Base-by-base conservation (phyloP, 2,113 vertebrate genomes). In the Poecilia latipinna region DNA sequence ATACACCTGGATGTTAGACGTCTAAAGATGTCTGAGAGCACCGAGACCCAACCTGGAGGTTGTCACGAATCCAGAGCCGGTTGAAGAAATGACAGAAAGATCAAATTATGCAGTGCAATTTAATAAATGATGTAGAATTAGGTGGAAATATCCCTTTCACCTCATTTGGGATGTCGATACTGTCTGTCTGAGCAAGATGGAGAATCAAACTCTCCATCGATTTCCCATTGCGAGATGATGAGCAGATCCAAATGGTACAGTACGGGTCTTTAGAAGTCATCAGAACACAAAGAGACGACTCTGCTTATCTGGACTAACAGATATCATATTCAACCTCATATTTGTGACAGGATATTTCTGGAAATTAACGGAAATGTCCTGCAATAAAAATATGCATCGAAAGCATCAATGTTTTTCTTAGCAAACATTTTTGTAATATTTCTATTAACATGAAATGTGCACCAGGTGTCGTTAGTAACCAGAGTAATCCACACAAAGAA, bases 81-180 rank as follows among this genome's bases (percentile, higher is more conserved):
- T 3, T 1, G 1, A 22, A 35, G 17, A 13, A 67, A 35, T 51
- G 29, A 54, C 51, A 54, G 2, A 54, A 57, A n/a, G 51, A 57
- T 57, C 22, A 57, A 64, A 64, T 35, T 8, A 51, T 35, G 28
- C 8, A 64, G 44, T 31, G 26, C 11, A 61, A 32, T 70, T 70
- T 3, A 48, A 80, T 39, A 77, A 13, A 24, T 19, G 63, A 65
- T 33, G 4, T 61, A 24, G 4, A 35, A 61, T 61, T 57, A 62
- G 66, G 42, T n/a, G 24, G 70, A 77, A 70, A 24, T 57, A 66
- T 77, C 11, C 4, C 28, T 71, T 57, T 74, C 1, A 75, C 28
- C 44, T 26, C 32, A 65, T 31, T 68, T 37, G 62, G 26, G 39
- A 35, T 51, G 51, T 74, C 15, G 8, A 57, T 57, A 57, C 51